Evolutionary conservation across 2,888 invertebrate species (phyloP), one percentile per base, ranked within the genome.

Genomic region (Lasioglossum morio): DNA sequence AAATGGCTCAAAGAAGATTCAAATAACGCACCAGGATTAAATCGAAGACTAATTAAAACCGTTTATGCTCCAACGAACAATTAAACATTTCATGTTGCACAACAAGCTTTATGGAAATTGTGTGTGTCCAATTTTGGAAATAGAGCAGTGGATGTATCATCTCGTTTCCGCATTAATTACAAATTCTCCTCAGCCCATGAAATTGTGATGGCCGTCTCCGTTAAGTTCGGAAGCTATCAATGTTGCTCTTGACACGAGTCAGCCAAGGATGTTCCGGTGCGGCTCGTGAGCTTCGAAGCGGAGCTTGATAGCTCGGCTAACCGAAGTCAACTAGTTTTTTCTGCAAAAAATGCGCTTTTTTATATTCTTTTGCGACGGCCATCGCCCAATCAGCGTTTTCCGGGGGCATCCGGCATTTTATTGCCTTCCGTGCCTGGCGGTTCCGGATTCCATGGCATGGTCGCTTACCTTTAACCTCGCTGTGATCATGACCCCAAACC

Each of bases 351-450:
- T 23, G 69, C 12, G n/a, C 69, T 69, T 69, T 69, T 40, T 69
- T 69, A 37, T 34, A 69, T 34, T 69, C 37, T 69, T 69, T 40
- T 30, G 66, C 69, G n/a, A 1, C 12, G n/a, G 8, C 37, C 69
- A 34, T 69, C 69, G 37, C 69, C 69, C 37, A 69, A 69, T 69
- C 69, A 69, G 37, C 69, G n/a, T 40, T 40, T 69, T 69, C 69
- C 69, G 12, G n/a, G n/a, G 23, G n/a, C 34, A 69, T 37, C 34
- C 10, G 69, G 19, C 19, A 37, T 69, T 69, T 69, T 69, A 40
- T 69, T 69, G 37, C 37, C 37, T 37, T 69, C 69, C 69, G 69
- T 69, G 40, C 69, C 69, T 69, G 37, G 37, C 69, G 37, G 69
- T 69, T 69, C 69, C 69, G n/a, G 69, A 69, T 40, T 37, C 37